Conservation (phyloP, 2,113 vertebrate species). For the Labeo rohita region DNA sequence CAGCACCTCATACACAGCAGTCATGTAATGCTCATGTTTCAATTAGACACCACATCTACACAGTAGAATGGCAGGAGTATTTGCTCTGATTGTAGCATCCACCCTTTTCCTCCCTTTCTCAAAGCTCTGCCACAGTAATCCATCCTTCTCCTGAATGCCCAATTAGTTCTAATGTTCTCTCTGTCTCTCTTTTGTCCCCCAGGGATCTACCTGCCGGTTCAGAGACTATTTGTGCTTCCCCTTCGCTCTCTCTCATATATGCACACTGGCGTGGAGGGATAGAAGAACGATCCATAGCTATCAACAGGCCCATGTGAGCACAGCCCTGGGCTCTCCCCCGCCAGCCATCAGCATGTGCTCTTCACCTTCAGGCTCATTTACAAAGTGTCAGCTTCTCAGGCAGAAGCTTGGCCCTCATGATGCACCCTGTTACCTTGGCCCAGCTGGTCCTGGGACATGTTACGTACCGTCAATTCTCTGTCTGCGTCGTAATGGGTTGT, state of each 20-base stretch:
- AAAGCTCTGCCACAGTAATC: conserved; percentile 48
- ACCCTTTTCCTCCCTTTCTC: neutral
- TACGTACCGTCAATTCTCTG: neutral
- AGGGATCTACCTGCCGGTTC: conserved; percentile 49
- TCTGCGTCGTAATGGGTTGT: conserved; percentile 35
- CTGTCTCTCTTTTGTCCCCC: conserved; percentile 39
- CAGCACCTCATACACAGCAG: neutral
- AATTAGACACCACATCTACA: conserved; percentile 22
- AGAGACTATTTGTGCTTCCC: conserved; percentile 34
- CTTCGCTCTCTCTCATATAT: conserved; percentile 20
- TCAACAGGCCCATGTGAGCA: conserved; percentile 17
- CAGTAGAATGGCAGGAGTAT: conserved; percentile 24
- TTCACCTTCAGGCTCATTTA: conserved; percentile 48
- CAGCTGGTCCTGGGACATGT: neutral
- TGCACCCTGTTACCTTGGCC: conserved; percentile 29
- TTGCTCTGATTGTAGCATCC: conserved; percentile 47
- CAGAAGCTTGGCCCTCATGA: conserved; percentile 39
- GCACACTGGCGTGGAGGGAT: neutral
- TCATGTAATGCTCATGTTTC: neutral
- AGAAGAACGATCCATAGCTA: conserved; percentile 23
- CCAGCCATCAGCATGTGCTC: conserved; percentile 29
- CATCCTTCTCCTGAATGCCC: conserved; percentile 54
- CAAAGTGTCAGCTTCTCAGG: conserved; percentile 51
- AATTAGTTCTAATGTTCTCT: conserved; percentile 57
- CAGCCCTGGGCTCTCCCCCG: conserved; percentile 6